Evolutionary conservation across 92 coral and sea anemone genomes (phyloP).

Genomic region (Epizoanthus ramosus): DNA sequence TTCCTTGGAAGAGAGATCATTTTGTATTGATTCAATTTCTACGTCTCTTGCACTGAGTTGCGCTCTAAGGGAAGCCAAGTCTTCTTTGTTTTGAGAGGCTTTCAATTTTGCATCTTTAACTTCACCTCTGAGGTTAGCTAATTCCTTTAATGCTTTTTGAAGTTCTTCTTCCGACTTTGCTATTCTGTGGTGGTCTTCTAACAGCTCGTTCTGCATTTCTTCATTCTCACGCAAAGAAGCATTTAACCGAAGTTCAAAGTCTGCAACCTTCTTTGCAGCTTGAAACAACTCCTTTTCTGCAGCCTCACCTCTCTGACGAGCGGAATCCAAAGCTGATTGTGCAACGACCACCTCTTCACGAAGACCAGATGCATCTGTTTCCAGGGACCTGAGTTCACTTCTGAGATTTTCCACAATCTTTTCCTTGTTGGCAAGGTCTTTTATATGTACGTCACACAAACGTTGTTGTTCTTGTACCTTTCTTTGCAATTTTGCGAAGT

Average conservation of each 20-base stretch:
- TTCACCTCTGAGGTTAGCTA: constrained; percentile 65
- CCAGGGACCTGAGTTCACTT: constrained; percentile 64
- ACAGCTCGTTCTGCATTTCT: constrained; percentile 69
- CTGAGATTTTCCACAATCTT: constrained; percentile 64
- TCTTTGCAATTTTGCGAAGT: constrained; percentile 60
- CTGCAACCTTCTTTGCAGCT: constrained; percentile 68
- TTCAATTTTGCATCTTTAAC: constrained; percentile 58
- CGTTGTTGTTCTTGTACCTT: constrained; percentile 73
- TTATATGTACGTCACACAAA: constrained; percentile 60
- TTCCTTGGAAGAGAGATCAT: constrained; percentile 59
- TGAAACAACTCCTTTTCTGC: constrained; percentile 73
- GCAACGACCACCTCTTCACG: constrained; percentile 65
- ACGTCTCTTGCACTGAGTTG: constrained; percentile 62
- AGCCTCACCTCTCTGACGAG: constrained; percentile 75
- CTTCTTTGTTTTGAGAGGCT: constrained; percentile 63
- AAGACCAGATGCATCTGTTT: constrained; percentile 63
- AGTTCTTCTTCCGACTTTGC: constrained; percentile 63
- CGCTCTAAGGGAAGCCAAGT: constrained; percentile 55
- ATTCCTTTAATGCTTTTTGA: constrained; percentile 63
- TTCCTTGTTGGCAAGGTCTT: constrained; percentile 75
- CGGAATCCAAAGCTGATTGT: constrained; percentile 60
- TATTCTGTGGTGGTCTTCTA: constrained; percentile 61
- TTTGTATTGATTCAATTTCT: constrained; percentile 53
- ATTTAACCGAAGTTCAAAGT: constrained; percentile 69
- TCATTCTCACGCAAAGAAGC: constrained; percentile 72